Base-by-base conservation (phyloP, 2,113 vertebrate genomes). In the Nothocercus nigrocapillus region DNA sequence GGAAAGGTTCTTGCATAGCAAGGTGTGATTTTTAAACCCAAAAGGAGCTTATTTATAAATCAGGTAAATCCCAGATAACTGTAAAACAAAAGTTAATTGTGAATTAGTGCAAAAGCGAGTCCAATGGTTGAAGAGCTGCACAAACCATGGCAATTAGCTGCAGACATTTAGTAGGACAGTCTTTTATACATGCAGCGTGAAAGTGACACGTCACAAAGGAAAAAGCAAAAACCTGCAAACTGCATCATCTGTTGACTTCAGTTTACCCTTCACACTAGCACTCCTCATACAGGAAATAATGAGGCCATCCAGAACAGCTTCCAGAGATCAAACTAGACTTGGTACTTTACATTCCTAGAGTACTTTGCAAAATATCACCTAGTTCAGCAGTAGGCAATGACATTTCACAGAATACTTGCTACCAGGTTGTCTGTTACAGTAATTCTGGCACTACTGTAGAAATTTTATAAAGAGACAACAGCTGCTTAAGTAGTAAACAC, bases 1-100 rank as follows among this genome's bases (percentile, higher is more conserved):
- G 95, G 85, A 95, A 85, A 97, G 84, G 92, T 94, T 97, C 96
- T 98, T 98, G 98, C 98, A 98, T 98, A 98, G 98, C 97, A 97
- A 97, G 97, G 96, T 81, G 97, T 44, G 83, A 97, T 93, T 89
- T 89, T 90, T 89, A 95, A 97, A 98, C 94, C 96, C 81, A 96
- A 86, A 92, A 90, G 95, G 97, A 96, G 81, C 90, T 95, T 70
- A 89, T 96, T 93, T 93, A 68, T 64, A 79, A 44, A 91, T 36
- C 51, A 45, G 95, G 84, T 63, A 93, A 96, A 97, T 95, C 95
- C 91, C 88, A 96, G 93, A 92, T 87, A 53, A 30, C 68, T 79
- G 95, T 2, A 91, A 95, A 96, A 80, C 89, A 96, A 92, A 85
- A 96, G 89, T 6, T 73, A 92, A 51, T 38, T 66, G 49, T 75